Percentiles rank a stretch among this genome's conserved stretches.
Evolutionary conservation across 2,888 invertebrate species (phyloP).

Genomic region (Metalampra italica): DNA sequence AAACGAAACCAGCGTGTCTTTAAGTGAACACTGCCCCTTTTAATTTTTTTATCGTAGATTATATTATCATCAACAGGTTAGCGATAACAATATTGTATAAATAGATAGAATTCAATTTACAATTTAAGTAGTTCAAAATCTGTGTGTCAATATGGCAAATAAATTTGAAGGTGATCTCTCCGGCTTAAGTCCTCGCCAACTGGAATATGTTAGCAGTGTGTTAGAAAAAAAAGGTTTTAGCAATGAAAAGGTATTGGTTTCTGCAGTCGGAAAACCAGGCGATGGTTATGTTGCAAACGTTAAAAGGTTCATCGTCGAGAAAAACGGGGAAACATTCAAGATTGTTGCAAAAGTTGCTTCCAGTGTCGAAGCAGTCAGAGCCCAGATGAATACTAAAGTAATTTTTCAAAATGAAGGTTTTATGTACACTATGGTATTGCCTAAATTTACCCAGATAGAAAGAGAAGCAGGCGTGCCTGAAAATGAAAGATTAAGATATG

Average conservation of each 20-base stretch:
- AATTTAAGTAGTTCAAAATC: no score
- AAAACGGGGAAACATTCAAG: slow-evolving; percentile 23
- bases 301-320: slow-evolving; percentile 27
- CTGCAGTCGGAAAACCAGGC: slow-evolving; percentile 30
- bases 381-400: slow-evolving; percentile 10
- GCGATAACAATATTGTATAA: no score
- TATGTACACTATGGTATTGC: slow-evolving; percentile 31
- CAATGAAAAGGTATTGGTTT: slow-evolving; percentile 25
- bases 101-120: no score
- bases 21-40: no score
- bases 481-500: slow-evolving; percentile 25
- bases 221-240: slow-evolving; percentile 30
- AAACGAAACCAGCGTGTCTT: no score
- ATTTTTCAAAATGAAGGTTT: slow-evolving; percentile 31
- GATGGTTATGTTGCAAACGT: slow-evolving; percentile 34
- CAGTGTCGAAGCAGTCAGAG: slow-evolving; percentile 15
- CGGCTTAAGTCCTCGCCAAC: slow-evolving; percentile 25
- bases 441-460: slow-evolving; percentile 28
- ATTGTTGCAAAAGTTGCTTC: slow-evolving; percentile 36
- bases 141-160: slow-evolving; percentile 9
- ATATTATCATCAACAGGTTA: no score
- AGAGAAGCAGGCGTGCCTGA: slow-evolving; percentile 20
- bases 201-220: slow-evolving; percentile 30
- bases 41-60: no score
- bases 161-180: slow-evolving; percentile 31